These are phyloP conservation scores for Drosophila oshimai DNA, from an alignment of 1,140 invertebrate genomes.

Conservation along the genomic window DNA sequence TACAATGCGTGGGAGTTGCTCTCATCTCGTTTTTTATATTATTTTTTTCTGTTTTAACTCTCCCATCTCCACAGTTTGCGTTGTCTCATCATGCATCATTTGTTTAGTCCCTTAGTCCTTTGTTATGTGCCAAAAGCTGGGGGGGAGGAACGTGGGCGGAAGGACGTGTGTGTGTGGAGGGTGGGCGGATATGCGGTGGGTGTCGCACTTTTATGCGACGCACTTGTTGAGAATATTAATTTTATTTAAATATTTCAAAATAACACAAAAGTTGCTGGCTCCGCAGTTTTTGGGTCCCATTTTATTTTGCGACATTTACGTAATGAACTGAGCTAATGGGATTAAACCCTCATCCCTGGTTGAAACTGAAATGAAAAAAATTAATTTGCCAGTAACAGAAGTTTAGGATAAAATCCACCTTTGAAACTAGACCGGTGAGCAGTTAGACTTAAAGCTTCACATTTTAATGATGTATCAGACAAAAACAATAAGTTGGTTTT, in stretches of 20 bases:
- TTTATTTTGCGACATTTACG: slow-evolving; percentile 35
- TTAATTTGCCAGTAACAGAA: not conserved
- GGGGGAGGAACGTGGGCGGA: not conserved
- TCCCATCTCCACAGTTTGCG: slow-evolving; percentile 1
- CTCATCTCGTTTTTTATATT: slow-evolving; percentile 14
- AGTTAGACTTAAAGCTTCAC: too few relatives aligned
- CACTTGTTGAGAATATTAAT: slow-evolving; percentile 77
- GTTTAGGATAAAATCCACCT: too few relatives aligned
- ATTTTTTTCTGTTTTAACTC: not conserved
- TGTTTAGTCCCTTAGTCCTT: slow-evolving; percentile 71
- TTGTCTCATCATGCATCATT: slow-evolving; percentile 71
- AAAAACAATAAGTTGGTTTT: too few relatives aligned
- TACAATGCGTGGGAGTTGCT: slow-evolving; percentile 38
- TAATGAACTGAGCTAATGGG: slow-evolving; percentile 36
- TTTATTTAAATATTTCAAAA: slow-evolving; percentile 71
- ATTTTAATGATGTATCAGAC: too few relatives aligned
- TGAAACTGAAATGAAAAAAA: not conserved
- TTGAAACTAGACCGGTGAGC: too few relatives aligned
- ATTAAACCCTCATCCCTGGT: slow-evolving; percentile 4
- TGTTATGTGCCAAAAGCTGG: slow-evolving; percentile 60
- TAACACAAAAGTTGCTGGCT: slow-evolving; percentile 28
- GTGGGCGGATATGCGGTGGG: slow-evolving; percentile 14
- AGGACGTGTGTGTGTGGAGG: slow-evolving; percentile 25
- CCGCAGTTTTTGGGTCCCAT: slow-evolving; percentile 9
- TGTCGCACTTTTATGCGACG: slow-evolving; percentile 60